Conservation (phyloP, 2,888 invertebrate species). For the Melanostoma mellinum region DNA sequence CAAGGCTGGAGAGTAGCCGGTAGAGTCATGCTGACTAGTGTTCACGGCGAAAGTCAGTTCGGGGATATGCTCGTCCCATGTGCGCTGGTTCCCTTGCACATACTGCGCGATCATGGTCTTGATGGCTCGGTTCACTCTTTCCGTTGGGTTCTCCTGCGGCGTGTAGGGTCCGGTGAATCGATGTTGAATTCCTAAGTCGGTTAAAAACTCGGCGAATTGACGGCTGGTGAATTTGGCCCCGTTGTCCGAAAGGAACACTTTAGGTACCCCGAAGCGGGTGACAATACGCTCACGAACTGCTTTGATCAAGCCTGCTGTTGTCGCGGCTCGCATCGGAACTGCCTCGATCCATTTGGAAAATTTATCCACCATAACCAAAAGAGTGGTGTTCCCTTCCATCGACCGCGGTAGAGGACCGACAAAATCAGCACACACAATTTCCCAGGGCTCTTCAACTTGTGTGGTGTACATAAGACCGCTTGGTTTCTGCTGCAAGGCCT, state of each 20-base stretch:
- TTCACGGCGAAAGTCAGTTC: conserved; percentile 25
- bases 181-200: not conserved
- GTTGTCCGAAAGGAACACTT: not conserved
- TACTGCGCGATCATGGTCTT: conserved; percentile 37
- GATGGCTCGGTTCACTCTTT: conserved; percentile 15
- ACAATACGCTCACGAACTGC: too few relatives aligned
- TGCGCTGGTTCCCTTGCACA: conserved; percentile 1
- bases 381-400: not conserved
- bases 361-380: conserved; percentile 43
- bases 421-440: too few relatives aligned
- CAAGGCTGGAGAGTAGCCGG: conserved; percentile 5
- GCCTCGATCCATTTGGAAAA: conserved; percentile 56
- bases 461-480: not conserved
- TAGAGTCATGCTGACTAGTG: not conserved
- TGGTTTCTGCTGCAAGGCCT: not conserved
- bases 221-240: conserved; percentile 23
- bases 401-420: not conserved
- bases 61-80: conserved; percentile 26
- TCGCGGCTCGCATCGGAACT: not conserved
- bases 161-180: not conserved
- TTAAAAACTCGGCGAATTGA: not conserved
- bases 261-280: not conserved
- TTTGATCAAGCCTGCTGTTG: not conserved
- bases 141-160: conserved; percentile 25
- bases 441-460: not conserved